Percentiles rank a stretch among this genome's conserved stretches.
Evolutionary conservation across 2,888 invertebrate genomes (phyloP).

Genomic region (Opisthograptis luteolata): DNA sequence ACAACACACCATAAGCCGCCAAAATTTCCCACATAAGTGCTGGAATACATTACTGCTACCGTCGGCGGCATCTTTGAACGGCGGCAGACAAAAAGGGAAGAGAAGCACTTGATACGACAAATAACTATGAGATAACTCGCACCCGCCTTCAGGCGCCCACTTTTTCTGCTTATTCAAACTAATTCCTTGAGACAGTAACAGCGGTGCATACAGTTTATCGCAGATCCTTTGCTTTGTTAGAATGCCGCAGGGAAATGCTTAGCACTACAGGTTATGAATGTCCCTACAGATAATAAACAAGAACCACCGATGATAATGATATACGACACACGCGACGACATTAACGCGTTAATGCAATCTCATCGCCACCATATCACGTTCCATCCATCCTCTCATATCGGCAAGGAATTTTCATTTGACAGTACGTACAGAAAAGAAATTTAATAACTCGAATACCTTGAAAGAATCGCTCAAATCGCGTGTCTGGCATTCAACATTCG

Average conservation of each 20-base stretch:
- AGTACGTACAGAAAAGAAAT: slow-evolving; percentile 34
- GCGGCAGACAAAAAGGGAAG: slow-evolving; percentile 60
- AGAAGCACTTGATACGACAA: slow-evolving; percentile 79
- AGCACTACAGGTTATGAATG: too few relatives aligned
- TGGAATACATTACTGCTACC: slow-evolving; percentile 64
- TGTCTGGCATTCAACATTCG: slow-evolving; percentile 65
- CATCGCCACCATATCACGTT: neutral
- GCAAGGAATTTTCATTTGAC: slow-evolving; percentile 11
- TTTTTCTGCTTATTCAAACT: slow-evolving; percentile 67
- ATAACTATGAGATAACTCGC: slow-evolving; percentile 76
- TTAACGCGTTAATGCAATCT: neutral
- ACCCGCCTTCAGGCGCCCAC: slow-evolving; percentile 65
- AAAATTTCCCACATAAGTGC: slow-evolving; percentile 66
- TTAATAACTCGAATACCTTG: slow-evolving; percentile 46
- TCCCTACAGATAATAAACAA: too few relatives aligned
- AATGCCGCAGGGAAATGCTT: slow-evolving; percentile 12
- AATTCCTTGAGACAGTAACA: slow-evolving; percentile 59
- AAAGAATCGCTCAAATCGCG: slow-evolving; percentile 53
- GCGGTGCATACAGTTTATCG: slow-evolving; percentile 57
- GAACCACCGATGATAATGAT: neutral
- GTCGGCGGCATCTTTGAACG: slow-evolving; percentile 73
- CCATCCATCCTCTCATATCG: slow-evolving; percentile 1
- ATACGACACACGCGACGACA: neutral
- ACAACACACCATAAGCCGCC: slow-evolving; percentile 52
- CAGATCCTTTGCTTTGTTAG: slow-evolving; percentile 33